Percentiles rank a stretch among this genome's conserved stretches.
These are phyloP conservation scores for Copidosoma aretas DNA, from an alignment of 2,888 invertebrate genomes.

Conservation along the genomic window DNA sequence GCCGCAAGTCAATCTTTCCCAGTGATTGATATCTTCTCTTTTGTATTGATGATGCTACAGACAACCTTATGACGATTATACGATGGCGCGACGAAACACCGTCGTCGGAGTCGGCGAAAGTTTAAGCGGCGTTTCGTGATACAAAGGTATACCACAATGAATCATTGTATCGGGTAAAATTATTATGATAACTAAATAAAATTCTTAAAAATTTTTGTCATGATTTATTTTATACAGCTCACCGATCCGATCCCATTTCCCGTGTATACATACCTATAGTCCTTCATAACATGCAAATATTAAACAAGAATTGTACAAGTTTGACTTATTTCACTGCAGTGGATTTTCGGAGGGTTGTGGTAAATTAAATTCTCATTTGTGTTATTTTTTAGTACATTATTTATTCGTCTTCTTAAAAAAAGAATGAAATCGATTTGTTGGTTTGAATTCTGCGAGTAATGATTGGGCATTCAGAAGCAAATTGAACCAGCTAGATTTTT, in stretches of 20 bases:
- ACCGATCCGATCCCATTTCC: not conserved
- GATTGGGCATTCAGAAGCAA: constrained; percentile 61
- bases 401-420: constrained; percentile 62
- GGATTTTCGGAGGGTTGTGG: not conserved
- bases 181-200: constrained; percentile 62
- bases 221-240: constrained; percentile 26
- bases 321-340: too few species aligned
- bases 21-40: constrained; percentile 14
- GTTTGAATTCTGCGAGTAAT: constrained; percentile 57
- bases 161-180: constrained; percentile 62
- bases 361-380: constrained; percentile 3
- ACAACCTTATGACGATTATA: too few species aligned
- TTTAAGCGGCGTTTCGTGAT: constrained; percentile 47
- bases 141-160: constrained; percentile 60
- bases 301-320: too few species aligned
- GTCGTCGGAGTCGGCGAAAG: constrained; percentile 35
- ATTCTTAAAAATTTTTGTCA: constrained; percentile 54
- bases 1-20: constrained; percentile 25
- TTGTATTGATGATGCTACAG: too few species aligned
- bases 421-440: constrained; percentile 61
- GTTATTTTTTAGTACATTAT: constrained; percentile 57
- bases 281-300: too few species aligned
- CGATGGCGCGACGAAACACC: not conserved
- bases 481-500: constrained; percentile 58
- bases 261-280: not conserved